Base-by-base conservation (phyloP, 2,888 invertebrate species). In the Pogonocherus hispidulus region DNA sequence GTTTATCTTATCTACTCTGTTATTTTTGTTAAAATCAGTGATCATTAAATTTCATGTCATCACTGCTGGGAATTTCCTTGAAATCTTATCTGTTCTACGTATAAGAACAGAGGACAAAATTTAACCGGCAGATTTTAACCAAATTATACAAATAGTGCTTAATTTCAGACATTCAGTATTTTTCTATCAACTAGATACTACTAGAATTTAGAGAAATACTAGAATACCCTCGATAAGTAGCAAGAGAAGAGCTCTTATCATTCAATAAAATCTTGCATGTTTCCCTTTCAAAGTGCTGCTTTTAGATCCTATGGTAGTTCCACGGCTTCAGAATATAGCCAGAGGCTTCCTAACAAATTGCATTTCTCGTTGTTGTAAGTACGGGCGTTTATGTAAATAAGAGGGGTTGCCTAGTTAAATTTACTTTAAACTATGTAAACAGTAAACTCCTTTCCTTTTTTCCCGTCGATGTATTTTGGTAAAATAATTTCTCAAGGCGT, bases 351-450 rank as follows among this genome's bases (percentile, higher is more conserved):
- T 51, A 51, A 52, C 51, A 63, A 63, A 63, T 63, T 63, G 51
- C 52, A 37, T 63, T 51, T 63, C 62, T 62, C 32, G 32, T 47
- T 32, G 16, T 66, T 55, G 41, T 55, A n/a, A n/a, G n/a, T n/a
- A 19, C 55, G 41, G 37, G 55, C 56, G 60, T 59, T 64, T 52
- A 60, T 47, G 63, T 56, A 67, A 67, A 67, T 63, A 67, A 67
- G 56, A 63, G 68, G 60, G 67, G 70, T 56, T 63, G 9, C 55
- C 67, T 66, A 49, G 56, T 68, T 66, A 71, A 71, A 71, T 71
- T 71, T 71, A 60, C 65, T 71, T 57, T 68, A 64, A 70, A 11
- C 67, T 63, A 59, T 66, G 71, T 71, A 67, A 67, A 70, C 55
- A 57, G 52, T n/a, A n/a, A n/a, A n/a, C n/a, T n/a, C n/a, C 63